Conservation (phyloP, 2,113 vertebrate genomes). For the Nyctibius bracteatus region DNA sequence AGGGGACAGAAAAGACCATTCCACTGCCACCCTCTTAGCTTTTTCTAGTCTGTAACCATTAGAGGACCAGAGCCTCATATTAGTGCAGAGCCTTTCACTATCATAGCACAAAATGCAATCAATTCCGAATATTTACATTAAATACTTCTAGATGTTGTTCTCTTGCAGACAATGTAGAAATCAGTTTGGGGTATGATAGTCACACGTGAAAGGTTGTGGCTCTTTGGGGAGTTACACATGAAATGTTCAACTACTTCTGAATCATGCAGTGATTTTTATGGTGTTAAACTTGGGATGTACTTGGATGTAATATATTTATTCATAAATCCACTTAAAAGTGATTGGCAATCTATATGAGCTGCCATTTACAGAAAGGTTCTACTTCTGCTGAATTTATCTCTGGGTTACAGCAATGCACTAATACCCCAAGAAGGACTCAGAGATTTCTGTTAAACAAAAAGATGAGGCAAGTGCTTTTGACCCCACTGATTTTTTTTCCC, state of each 20-base stretch:
- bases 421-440: neutral
- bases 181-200: neutral
- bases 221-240: neutral
- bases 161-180: neutral
- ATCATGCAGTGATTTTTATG: neutral
- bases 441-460: neutral
- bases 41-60: neutral
- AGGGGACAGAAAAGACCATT: neutral
- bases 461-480: neutral
- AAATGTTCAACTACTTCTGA: neutral
- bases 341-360: neutral
- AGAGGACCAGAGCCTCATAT: neutral
- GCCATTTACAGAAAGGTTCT: neutral
- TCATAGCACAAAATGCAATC: neutral
- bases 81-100: neutral
- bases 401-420: neutral
- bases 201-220: neutral
- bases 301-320: neutral
- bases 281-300: neutral
- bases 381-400: neutral
- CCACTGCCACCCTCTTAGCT: neutral
- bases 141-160: rapidly evolving
- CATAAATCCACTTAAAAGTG: neutral
- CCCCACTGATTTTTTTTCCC: neutral
- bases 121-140: neutral